phyloP scores from a whole-genome alignment of 2,797 vertebrate genomes.

The Anguilla marmorata region DNA sequence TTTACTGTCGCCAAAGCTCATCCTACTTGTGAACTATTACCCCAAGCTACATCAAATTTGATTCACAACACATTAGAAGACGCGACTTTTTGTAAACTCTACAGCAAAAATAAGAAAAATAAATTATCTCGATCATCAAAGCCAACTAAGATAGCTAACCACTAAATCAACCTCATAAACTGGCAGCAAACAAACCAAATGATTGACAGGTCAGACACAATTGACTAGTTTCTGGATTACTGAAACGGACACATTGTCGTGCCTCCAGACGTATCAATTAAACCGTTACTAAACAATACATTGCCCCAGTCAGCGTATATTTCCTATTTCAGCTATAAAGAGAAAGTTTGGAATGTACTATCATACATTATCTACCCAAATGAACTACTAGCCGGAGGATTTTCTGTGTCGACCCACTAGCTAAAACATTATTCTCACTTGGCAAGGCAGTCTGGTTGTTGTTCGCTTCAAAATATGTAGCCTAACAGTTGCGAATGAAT shows the following conservation, averaged over 20 bases:
- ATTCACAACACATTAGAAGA: neutral
- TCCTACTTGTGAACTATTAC: neutral
- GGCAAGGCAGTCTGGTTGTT: neutral
- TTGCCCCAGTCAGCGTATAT: neutral
- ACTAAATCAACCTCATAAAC: neutral
- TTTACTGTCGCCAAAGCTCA: neutral
- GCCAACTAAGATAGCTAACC: neutral
- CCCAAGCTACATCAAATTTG: neutral
- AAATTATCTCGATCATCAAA: neutral
- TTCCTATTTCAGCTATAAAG: neutral
- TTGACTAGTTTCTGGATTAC: neutral
- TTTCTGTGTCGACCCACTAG: neutral
- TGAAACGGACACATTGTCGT: neutral
- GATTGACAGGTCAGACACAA: neutral
- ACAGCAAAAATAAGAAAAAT: neutral
- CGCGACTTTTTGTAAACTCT: neutral
- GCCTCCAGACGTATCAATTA: neutral
- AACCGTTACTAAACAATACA: neutral
- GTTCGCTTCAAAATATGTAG: neutral
- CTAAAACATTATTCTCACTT: constrained; percentile 16
- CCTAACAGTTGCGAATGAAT: neutral
- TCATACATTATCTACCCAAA: neutral
- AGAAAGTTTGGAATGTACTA: neutral
- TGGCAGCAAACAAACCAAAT: neutral
- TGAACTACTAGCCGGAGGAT: constrained; percentile 13